Percentiles rank a stretch among this genome's conserved stretches.
phyloP scores from a whole-genome alignment of 1,140 invertebrate species.

The Bombus haemorrhoidalis region DNA sequence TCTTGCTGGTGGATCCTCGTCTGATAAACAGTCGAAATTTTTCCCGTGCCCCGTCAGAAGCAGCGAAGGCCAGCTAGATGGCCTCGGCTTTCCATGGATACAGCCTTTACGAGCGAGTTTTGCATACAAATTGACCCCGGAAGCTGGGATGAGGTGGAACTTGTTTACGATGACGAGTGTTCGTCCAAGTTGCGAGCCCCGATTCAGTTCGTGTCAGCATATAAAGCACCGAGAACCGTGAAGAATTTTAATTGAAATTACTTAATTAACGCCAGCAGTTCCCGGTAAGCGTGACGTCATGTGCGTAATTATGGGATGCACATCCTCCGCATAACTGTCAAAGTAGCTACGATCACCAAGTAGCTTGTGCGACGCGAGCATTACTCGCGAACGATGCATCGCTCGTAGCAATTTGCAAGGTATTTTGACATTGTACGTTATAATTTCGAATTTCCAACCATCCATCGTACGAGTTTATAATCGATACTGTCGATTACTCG shows the following conservation, averaged over 20 bases:
- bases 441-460: conserved; percentile 9
- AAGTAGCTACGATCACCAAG: conserved; percentile 39
- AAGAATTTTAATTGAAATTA: conserved; percentile 75
- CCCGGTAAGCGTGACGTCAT: conserved; percentile 3
- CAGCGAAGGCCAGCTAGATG: background rate
- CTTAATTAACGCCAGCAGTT: conserved; percentile 64
- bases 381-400: background rate
- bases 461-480: conserved; percentile 11
- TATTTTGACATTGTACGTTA: conserved; percentile 31
- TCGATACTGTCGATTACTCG: conserved; percentile 9
- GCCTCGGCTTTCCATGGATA: conserved; percentile 40
- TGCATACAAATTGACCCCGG: conserved; percentile 64
- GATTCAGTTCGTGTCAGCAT: conserved; percentile 37
- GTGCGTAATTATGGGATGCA: conserved; percentile 37
- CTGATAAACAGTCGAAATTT: conserved; percentile 18
- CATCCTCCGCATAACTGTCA: conserved; percentile 45
- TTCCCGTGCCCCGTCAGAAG: conserved; percentile 6
- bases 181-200: conserved; percentile 54
- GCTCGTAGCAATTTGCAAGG: conserved; percentile 32
- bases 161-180: conserved; percentile 67
- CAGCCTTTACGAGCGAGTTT: conserved; percentile 57
- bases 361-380: background rate
- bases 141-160: conserved; percentile 41
- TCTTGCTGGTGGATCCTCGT: too few species aligned
- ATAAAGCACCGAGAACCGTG: conserved; percentile 54